phyloP scores from a whole-genome alignment of 2,113 vertebrate genomes.

The Sinocyclocheilus anophthalmus region DNA sequence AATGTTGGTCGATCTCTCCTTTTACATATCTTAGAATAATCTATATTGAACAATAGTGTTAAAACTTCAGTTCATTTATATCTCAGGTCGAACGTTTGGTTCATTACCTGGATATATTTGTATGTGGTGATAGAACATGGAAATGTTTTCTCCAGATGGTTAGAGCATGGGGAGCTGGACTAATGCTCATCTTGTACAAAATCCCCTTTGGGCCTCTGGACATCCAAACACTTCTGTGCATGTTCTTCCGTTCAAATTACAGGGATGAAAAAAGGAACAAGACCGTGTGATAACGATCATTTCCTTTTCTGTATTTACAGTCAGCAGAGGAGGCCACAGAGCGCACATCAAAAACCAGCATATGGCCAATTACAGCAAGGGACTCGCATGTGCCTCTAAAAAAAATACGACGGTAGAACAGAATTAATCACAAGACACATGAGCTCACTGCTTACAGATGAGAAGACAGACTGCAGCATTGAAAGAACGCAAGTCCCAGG shows the following conservation, averaged over 20 bases:
- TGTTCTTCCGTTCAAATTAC: not conserved
- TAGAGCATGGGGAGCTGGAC: slow-evolving; percentile 3
- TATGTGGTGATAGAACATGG: not conserved
- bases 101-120: not conserved
- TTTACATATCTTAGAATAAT: too few relatives aligned
- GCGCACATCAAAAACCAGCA: too few relatives aligned
- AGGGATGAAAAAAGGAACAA: slow-evolving; percentile 19
- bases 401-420: too few relatives aligned
- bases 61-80: not conserved
- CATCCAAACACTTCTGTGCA: not conserved
- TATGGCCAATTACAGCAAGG: too few relatives aligned
- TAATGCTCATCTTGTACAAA: slow-evolving; percentile 23
- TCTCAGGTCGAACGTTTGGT: too few relatives aligned
- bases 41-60: too few relatives aligned
- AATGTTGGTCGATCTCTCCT: too few relatives aligned
- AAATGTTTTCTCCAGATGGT: slow-evolving; percentile 16
- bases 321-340: slow-evolving; percentile 4
- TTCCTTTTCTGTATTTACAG: slow-evolving; percentile 16
- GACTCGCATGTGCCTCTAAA: too few relatives aligned
- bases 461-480: too few relatives aligned
- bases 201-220: not conserved
- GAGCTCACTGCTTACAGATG: too few relatives aligned
- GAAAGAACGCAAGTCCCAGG: too few relatives aligned
- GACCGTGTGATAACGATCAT: not conserved
- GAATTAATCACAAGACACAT: too few relatives aligned